Evolutionary conservation across 1,140 invertebrate genomes (phyloP), one percentile per base, ranked within the genome.

Genomic region (Arctopsyche grandis): DNA sequence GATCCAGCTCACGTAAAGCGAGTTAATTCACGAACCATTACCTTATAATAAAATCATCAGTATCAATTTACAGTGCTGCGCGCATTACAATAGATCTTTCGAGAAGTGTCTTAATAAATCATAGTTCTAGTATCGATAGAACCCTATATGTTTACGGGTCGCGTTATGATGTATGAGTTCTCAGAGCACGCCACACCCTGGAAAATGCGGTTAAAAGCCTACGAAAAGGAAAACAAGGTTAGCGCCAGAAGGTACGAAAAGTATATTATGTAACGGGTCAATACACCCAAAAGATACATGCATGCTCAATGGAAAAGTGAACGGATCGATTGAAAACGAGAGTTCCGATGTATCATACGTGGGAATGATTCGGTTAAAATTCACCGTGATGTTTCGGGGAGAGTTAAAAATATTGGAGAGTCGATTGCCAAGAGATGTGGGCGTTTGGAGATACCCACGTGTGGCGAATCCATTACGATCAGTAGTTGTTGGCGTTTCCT

Each of bases 401-500:
- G 48, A 52, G 48, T 52, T 52, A 52, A 52, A 52, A 14, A 52
- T 52, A 52, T 16, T 52, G 12, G 16, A 14, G 48, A 52, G 16
- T 14, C 48, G 48, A 52, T 52, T 52, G 48, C 48, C 48, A 52
- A 52, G 48, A 52, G 12, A 12, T 16, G 48, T 52, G 48, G 48
- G 48, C 48, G 48, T 52, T 52, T 52, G 10, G 48, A 52, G 16
- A 52, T 52, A 52, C 48, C 48, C 48, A 52, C 48, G 48, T 52
- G 48, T 52, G 48, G 48, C 48, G 48, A 52, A 52, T 52, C 48
- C 48, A 52, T 52, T 52, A 52, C 3, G 48, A 52, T 52, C 12
- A 4, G 48, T 10, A 38, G 29, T 16, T 16, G 48, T 16, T 52
- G 48, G 16, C 48, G 48, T 14, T 52, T 52, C 48, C 48, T 52